Evolutionary conservation across 2,113 vertebrate genomes (phyloP).

Genomic region (Rafetus swinhoei): DNA sequence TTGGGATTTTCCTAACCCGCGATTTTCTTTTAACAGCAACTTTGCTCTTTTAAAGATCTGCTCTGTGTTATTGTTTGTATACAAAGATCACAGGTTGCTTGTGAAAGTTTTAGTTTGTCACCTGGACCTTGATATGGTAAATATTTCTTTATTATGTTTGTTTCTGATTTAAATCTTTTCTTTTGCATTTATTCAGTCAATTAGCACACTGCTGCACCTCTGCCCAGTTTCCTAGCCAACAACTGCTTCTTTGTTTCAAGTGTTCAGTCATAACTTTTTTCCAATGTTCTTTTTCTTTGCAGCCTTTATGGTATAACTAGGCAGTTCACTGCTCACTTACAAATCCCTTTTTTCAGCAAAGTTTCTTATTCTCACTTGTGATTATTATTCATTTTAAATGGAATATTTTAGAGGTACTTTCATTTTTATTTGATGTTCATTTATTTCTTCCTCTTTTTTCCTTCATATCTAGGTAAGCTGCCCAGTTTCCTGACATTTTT

Average conservation of each 20-base stretch:
- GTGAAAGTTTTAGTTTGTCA: not conserved
- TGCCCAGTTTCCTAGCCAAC: not conserved
- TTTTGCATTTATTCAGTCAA: not conserved
- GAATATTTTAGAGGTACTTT: not conserved
- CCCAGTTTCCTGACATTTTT: not conserved
- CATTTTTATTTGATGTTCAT: not conserved
- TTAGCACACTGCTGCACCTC: not conserved
- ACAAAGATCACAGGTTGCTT: not conserved
- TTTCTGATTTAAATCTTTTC: not conserved
- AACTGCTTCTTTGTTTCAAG: not conserved
- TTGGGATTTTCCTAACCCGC: not conserved
- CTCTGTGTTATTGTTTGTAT: too few species aligned
- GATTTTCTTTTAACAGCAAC: not conserved
- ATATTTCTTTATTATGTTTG: not conserved
- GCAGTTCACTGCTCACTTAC: not conserved
- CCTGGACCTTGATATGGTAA: not conserved
- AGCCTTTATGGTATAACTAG: not conserved
- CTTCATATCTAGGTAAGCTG: not conserved
- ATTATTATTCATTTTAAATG: fast-evolving
- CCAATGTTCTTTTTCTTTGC: not conserved
- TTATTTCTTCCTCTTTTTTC: not conserved
- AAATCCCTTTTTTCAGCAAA: not conserved
- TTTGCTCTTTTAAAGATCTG: not conserved
- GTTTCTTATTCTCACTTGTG: not conserved
- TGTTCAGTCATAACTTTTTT: not conserved